Percentiles rank a stretch among this genome's conserved stretches.
Evolutionary conservation across 2,888 invertebrate genomes (phyloP).

Genomic region (Alcis repandata): DNA sequence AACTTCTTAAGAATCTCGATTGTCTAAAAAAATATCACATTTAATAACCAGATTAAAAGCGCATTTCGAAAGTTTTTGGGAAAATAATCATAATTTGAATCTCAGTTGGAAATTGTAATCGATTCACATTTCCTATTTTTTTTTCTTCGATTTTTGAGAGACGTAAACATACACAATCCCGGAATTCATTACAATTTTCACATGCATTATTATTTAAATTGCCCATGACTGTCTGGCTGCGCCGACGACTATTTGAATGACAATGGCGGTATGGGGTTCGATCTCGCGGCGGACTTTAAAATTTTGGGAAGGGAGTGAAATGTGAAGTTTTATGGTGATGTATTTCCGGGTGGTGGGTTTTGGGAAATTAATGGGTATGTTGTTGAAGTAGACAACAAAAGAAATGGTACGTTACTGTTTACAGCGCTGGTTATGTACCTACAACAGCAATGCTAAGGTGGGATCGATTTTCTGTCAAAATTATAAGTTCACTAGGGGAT

Average conservation of each 20-base stretch:
- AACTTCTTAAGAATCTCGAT: no score
- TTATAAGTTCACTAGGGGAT: no score
- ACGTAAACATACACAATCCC: constrained; percentile 28
- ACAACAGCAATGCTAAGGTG: no score
- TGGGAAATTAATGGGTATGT: background rate
- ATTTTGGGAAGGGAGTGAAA: constrained; percentile 38
- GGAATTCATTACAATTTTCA: constrained; percentile 45
- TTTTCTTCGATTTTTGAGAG: background rate
- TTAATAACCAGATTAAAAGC: no score
- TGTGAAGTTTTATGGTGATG: constrained; percentile 34
- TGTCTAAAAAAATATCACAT: no score
- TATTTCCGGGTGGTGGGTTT: constrained; percentile 27
- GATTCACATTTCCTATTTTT: background rate
- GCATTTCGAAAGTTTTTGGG: no score
- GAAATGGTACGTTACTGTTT: background rate
- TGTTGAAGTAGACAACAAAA: background rate
- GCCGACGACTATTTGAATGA: constrained; percentile 75
- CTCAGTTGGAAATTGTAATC: no score
- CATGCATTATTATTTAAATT: constrained; percentile 77
- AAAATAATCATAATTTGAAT: no score
- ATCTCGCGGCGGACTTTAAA: constrained; percentile 40
- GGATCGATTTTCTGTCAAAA: no score
- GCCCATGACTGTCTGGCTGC: constrained; percentile 62
- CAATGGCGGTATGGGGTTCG: constrained; percentile 60
- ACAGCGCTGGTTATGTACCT: background rate